Conservation (phyloP, 2,113 vertebrate genomes). For the western clawed frog (Xenopus tropicalis) region DNA sequence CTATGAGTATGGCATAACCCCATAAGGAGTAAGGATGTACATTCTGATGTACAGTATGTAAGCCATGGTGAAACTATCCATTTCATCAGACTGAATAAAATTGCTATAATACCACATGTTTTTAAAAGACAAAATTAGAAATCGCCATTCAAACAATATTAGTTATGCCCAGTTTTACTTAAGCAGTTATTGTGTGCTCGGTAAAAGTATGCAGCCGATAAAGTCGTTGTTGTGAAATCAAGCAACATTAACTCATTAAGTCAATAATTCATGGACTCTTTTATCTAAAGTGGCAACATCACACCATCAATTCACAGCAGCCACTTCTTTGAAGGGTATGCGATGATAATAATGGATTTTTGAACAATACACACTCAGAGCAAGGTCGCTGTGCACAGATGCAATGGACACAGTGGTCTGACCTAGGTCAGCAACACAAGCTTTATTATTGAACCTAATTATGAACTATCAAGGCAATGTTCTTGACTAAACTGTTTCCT, state of each 20-base stretch:
- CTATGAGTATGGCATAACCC: too few relatives aligned
- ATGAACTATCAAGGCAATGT: constrained; percentile 79
- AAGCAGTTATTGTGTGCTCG: constrained; percentile 58
- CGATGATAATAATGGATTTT: constrained; percentile 84
- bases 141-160: constrained; percentile 9
- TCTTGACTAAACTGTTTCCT: constrained; percentile 69
- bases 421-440: constrained; percentile 75
- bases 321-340: constrained; percentile 76
- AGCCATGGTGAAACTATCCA: too few relatives aligned
- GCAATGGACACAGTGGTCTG: constrained; percentile 62
- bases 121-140: too few relatives aligned
- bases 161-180: constrained; percentile 50
- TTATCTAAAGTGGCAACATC: constrained; percentile 86
- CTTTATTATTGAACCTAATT: constrained; percentile 77
- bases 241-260: constrained; percentile 83
- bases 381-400: constrained; percentile 72
- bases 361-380: constrained; percentile 73
- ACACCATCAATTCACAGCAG: constrained; percentile 79
- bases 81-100: too few relatives aligned
- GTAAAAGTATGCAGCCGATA: constrained; percentile 61
- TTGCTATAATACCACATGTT: too few relatives aligned
- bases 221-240: constrained; percentile 75
- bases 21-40: too few relatives aligned
- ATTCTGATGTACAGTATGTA: too few relatives aligned
- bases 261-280: constrained; percentile 86